Conservation (phyloP, 1,140 invertebrate genomes). For the Hyphantria cunea region DNA sequence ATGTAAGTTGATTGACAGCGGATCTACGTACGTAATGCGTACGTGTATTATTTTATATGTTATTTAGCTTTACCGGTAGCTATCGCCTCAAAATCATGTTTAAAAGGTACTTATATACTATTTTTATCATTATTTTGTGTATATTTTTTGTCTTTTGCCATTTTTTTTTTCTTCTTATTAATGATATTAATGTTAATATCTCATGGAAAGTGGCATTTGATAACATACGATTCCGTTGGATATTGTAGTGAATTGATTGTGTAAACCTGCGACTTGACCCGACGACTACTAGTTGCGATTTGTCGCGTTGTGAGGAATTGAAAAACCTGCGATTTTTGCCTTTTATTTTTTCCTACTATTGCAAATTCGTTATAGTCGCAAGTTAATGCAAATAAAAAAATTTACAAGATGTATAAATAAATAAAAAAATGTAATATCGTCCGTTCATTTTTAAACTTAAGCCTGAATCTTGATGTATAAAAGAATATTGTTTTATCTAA, state of each 20-base stretch:
- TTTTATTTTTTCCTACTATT: too few species aligned
- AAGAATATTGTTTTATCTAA: too few species aligned
- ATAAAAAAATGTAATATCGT: too few species aligned
- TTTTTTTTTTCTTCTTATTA: not conserved
- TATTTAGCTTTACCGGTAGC: conserved; percentile 1
- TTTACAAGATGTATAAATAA: too few species aligned
- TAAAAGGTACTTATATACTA: not conserved
- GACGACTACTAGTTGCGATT: too few species aligned
- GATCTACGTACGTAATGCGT: too few species aligned
- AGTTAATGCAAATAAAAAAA: too few species aligned
- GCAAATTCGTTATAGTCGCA: too few species aligned
- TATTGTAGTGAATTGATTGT: not conserved
- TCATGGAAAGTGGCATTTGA: conserved; percentile 3
- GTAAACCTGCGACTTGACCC: not conserved
- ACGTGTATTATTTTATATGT: not conserved
- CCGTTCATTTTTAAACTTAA: too few species aligned
- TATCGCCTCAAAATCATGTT: not conserved
- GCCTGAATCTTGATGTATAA: too few species aligned
- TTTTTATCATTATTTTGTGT: not conserved
- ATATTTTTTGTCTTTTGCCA: conserved; percentile 1
- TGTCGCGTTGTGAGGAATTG: not conserved
- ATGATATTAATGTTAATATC: not conserved
- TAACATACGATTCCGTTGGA: not conserved
- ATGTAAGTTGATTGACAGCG: too few species aligned
- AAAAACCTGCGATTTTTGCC: not conserved